Evolutionary conservation across 2,888 invertebrate genomes (phyloP).

Genomic region (Bugulina stolonifera): DNA sequence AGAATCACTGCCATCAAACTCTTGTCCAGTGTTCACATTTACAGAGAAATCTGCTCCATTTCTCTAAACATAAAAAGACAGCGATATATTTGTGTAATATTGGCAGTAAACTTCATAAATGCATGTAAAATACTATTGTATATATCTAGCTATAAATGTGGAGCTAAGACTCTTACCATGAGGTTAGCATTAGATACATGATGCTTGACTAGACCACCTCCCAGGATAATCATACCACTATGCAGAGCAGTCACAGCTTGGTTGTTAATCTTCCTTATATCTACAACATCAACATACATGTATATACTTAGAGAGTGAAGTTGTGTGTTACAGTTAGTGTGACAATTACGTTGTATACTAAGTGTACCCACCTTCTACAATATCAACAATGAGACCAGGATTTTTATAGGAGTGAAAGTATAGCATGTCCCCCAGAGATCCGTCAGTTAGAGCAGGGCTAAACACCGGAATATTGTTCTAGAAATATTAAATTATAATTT

Average conservation of each 20-base stretch:
- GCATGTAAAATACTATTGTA: background rate
- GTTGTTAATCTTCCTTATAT: constrained; percentile 79
- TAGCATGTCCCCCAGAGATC: constrained; percentile 94
- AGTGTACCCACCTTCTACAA: constrained; percentile 65
- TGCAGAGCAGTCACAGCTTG: constrained; percentile 87
- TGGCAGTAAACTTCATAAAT: background rate
- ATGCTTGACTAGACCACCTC: constrained; percentile 95
- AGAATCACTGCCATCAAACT: constrained; percentile 93
- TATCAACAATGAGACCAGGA: constrained; percentile 87
- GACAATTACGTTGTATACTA: too few species aligned
- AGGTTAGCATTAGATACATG: constrained; percentile 99
- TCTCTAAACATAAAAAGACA: constrained; percentile 58
- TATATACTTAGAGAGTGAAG: too few species aligned
- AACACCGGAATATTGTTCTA: constrained; percentile 91
- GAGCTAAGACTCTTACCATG: constrained; percentile 70
- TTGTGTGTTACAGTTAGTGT: too few species aligned
- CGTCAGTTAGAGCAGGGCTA: constrained; percentile 95
- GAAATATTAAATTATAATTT: constrained; percentile 30
- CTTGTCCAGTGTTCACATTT: constrained; percentile 87
- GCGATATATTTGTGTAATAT: too few species aligned
- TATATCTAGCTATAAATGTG: background rate
- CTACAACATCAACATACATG: too few species aligned
- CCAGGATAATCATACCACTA: constrained; percentile 93
- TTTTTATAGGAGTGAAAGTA: constrained; percentile 92
- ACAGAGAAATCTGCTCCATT: constrained; percentile 95